These are phyloP conservation scores for Leptodactylus fuscus DNA, from an alignment of 2,113 vertebrate genomes.

Conservation along the genomic window DNA sequence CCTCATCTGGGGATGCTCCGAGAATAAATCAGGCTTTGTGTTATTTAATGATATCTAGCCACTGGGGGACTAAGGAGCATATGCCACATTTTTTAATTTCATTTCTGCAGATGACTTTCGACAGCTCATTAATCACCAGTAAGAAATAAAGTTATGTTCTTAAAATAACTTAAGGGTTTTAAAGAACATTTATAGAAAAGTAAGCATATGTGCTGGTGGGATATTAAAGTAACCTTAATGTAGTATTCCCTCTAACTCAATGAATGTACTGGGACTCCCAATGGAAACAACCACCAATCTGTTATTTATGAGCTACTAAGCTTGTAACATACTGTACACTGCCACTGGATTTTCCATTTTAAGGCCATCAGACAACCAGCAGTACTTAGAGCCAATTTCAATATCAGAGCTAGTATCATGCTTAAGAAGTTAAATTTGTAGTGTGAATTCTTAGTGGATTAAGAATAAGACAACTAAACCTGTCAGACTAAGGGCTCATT, in stretches of 20 bases:
- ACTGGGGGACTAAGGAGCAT: neutral
- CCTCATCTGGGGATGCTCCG: neutral
- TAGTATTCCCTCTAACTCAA: too few relatives aligned
- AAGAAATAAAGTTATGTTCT: neutral
- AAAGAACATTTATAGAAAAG: neutral
- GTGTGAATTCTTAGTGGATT: too few relatives aligned
- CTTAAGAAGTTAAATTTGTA: too few relatives aligned
- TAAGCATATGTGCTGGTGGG: too few relatives aligned
- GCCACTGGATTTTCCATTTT: neutral
- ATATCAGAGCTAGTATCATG: too few relatives aligned
- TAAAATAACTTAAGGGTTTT: neutral
- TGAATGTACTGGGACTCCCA: too few relatives aligned
- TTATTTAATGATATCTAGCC: neutral
- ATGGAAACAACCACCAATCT: too few relatives aligned
- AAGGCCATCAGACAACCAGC: neutral
- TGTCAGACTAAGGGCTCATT: too few relatives aligned
- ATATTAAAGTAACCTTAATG: too few relatives aligned
- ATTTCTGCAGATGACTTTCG: neutral
- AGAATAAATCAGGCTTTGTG: neutral
- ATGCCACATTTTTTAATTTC: neutral
- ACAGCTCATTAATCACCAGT: constrained; percentile 13
- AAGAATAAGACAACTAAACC: too few relatives aligned
- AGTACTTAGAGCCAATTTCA: too few relatives aligned
- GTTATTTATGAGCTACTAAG: neutral
- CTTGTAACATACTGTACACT: neutral